Conservation (phyloP, 2,113 vertebrate species). For the Fukomys damarensis region DNA sequence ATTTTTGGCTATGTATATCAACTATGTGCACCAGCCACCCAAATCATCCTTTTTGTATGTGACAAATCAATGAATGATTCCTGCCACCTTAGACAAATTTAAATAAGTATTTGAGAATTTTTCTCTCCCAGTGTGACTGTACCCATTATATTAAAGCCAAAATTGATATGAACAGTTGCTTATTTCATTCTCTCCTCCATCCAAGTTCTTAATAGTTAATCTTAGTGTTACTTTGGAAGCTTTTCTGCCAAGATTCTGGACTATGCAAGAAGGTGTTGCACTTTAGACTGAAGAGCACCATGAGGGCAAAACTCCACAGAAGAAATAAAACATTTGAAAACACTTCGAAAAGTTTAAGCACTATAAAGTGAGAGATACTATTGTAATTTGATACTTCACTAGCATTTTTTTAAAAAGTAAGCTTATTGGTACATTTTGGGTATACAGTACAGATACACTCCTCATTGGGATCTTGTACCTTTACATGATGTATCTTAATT, state of each 20-base stretch:
- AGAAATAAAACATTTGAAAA: not conserved
- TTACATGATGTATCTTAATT: no score
- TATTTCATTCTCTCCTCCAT: not conserved
- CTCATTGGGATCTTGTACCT: no score
- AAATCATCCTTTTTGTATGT: not conserved
- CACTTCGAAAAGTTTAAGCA: not conserved
- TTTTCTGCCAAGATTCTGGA: not conserved
- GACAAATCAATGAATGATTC: not conserved
- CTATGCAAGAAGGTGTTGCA: not conserved
- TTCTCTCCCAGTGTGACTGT: not conserved
- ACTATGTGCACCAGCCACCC: not conserved
- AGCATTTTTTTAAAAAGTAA: slow-evolving; percentile 20
- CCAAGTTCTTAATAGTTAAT: not conserved
- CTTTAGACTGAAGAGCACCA: not conserved
- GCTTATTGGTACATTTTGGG: no score
- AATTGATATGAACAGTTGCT: not conserved
- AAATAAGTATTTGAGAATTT: not conserved
- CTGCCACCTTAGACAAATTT: not conserved
- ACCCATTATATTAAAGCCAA: not conserved
- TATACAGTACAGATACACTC: no score
- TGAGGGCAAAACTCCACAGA: not conserved
- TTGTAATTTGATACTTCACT: not conserved
- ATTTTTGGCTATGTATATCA: not conserved
- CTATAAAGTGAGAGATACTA: not conserved
- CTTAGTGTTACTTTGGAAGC: not conserved